Base-by-base conservation (phyloP, 2,888 invertebrate species). In the Dioctria linearis region DNA sequence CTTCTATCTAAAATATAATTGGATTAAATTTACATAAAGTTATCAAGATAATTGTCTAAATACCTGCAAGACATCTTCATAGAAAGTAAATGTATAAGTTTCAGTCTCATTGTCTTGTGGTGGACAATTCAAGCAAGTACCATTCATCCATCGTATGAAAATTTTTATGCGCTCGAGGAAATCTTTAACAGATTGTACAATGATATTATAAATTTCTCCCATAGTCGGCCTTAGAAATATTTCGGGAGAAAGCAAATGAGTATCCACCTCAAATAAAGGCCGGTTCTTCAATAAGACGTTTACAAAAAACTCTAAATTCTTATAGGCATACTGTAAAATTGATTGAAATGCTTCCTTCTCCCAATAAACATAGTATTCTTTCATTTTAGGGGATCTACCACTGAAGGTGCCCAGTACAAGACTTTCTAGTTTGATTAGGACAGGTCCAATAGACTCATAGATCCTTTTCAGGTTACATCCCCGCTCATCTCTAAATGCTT, bases 71-170 rank as follows among this genome's bases (percentile, higher is more conserved):
- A 96, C 90, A 83, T 98, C 96, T 82, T 95, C 94, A 85, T 94
- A 95, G 88, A 93, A 97, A 0, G 94, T 94, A 87, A 94, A 95
- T 1, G 91, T 90, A 84, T 92, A 84, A 90, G 91, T 91, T 3
- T 91, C 91, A 4, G 86, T 86, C 42, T 81, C 80, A 51, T 67
- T 69, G 11, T 86, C 82, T 57, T 61, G 57, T 0, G 85, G 84
- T 1, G 92, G 90, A 82, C 95, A 95, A 57, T 93, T 91, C 0
- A 95, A 86, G 85, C 97, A 97, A 0, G 95, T 94, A 9, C 93
- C 93, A 84, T 93, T 91, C 94, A 95, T 94, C 97, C 97, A 98
- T 6, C 97, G 93, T 0, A 94, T 92, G 86, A 97, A 95, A 0
- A 91, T 88, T 84, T 94, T 94, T 5, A 96, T 87, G 82, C 46